Evolutionary conservation across 1,140 invertebrate species (phyloP).

Genomic region (Bradysia coprophila): DNA sequence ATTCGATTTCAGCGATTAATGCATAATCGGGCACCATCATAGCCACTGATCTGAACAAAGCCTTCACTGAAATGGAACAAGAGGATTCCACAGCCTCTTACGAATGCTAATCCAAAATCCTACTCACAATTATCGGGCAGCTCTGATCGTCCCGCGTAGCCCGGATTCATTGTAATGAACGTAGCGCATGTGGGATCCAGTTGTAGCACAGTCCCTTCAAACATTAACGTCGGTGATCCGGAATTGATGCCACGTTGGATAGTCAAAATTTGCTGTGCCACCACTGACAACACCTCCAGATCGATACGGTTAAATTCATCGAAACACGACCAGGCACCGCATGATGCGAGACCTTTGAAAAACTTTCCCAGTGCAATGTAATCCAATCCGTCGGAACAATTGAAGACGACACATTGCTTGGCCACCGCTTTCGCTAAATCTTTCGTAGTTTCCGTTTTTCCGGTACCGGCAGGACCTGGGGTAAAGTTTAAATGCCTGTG

Average conservation of each 20-base stretch:
- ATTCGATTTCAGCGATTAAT: constrained; percentile 81
- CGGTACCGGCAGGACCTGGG: constrained; percentile 76
- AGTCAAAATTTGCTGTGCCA: constrained; percentile 68
- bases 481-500: neutral
- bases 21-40: constrained; percentile 98
- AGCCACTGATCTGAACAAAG: constrained; percentile 83
- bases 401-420: constrained; percentile 93
- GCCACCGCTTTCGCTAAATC: constrained; percentile 92
- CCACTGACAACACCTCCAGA: constrained; percentile 77
- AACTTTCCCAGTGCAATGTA: constrained; percentile 90
- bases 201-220: constrained; percentile 76
- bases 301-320: constrained; percentile 87
- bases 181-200: constrained; percentile 84
- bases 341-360: constrained; percentile 89
- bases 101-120: constrained; percentile 51
- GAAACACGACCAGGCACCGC: constrained; percentile 94
- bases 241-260: constrained; percentile 64
- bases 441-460: constrained; percentile 93
- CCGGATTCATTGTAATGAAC: constrained; percentile 94
- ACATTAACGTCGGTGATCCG: constrained; percentile 49
- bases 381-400: constrained; percentile 86
- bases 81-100: neutral
- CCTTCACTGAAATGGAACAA: too few relatives aligned
- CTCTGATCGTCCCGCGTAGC: constrained; percentile 80
- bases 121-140: constrained; percentile 85